Conservation (phyloP, 2,888 invertebrate species). For the Trichogramma evanescens region DNA sequence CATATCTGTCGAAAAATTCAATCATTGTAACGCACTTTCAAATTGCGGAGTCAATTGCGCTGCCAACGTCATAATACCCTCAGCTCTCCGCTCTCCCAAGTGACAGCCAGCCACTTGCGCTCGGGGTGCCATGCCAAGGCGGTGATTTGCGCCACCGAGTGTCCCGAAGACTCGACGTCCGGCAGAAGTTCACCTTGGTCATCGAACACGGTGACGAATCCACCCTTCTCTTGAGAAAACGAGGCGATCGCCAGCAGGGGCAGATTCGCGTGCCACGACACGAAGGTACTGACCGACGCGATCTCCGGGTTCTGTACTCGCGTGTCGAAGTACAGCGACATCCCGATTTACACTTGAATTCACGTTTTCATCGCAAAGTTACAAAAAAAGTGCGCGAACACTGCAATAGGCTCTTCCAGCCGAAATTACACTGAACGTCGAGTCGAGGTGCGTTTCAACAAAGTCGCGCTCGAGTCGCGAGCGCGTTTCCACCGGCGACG, state of each 20-base stretch:
- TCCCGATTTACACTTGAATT: conserved; percentile 34
- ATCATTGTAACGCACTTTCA: neutral
- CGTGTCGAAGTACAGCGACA: conserved; percentile 80
- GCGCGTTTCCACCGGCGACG: too few species aligned
- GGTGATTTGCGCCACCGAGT: conserved; percentile 72
- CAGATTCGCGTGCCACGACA: conserved; percentile 75
- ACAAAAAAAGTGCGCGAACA: too few species aligned
- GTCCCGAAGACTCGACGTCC: conserved; percentile 69
- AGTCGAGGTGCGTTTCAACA: too few species aligned
- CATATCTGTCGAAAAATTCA: conserved; percentile 32
- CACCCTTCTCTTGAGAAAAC: conserved; percentile 81
- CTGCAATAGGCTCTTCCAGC: too few species aligned
- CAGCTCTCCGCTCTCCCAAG: conserved; percentile 90
- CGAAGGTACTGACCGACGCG: conserved; percentile 72
- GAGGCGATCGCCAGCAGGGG: conserved; percentile 80
- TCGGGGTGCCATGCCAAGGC: conserved; percentile 86
- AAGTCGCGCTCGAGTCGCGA: too few species aligned
- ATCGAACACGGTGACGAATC: conserved; percentile 79
- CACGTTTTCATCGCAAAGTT: too few species aligned
- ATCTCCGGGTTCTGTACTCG: conserved; percentile 69
- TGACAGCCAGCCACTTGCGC: conserved; percentile 71
- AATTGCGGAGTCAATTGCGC: neutral
- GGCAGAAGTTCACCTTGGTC: conserved; percentile 74
- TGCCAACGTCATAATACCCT: conserved; percentile 48
- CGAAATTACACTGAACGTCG: too few species aligned